Evolutionary conservation across 2,888 invertebrate genomes (phyloP).

Genomic region (Caradrina clavipalpis): DNA sequence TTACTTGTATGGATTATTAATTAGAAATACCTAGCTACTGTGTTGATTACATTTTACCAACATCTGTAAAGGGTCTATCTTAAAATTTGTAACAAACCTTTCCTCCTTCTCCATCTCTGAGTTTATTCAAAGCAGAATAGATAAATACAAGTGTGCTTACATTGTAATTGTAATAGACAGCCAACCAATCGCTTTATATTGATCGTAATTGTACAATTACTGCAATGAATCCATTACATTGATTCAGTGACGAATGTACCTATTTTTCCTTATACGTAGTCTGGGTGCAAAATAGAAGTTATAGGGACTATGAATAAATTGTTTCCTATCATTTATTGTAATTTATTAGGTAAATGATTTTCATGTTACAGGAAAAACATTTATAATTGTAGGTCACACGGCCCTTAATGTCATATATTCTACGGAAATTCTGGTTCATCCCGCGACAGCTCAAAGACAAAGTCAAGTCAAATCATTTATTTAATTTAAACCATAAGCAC

Average conservation of each 20-base stretch:
- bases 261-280: constrained; percentile 29
- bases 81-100: too few species aligned
- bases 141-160: constrained; percentile 11
- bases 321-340: constrained; percentile 15
- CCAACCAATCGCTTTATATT: constrained; percentile 32
- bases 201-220: constrained; percentile 39
- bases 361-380: neutral
- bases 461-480: too few species aligned
- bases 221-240: constrained; percentile 30
- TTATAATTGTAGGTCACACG: neutral
- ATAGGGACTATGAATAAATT: constrained; percentile 1
- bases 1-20: too few species aligned
- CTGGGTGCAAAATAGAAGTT: neutral
- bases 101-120: neutral
- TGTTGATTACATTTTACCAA: too few species aligned
- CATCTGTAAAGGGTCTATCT: too few species aligned
- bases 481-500: too few species aligned
- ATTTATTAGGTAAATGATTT: constrained; percentile 6
- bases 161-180: constrained; percentile 25
- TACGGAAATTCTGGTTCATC: neutral
- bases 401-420: neutral
- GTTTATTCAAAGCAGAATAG: neutral
- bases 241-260: constrained; percentile 19
- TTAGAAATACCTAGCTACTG: too few species aligned
- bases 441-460: constrained; percentile 4